Conservation (phyloP, 2,888 invertebrate species). For the Pollenia angustigena region DNA sequence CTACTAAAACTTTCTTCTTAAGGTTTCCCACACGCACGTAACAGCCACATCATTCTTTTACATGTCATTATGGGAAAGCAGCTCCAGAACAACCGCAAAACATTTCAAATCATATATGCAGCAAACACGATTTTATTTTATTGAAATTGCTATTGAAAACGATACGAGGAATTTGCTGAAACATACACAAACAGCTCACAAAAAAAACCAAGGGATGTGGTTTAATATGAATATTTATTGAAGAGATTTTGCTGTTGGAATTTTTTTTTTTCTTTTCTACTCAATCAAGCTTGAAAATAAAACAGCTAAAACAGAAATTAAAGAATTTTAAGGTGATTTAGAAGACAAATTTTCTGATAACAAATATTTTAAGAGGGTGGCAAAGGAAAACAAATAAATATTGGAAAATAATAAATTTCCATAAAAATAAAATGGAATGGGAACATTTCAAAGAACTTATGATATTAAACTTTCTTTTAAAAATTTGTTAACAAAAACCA, state of each 20-base stretch:
- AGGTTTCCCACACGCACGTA: slow-evolving; percentile 8
- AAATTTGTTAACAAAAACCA: too few relatives aligned
- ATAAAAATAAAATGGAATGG: not conserved
- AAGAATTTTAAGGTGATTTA: slow-evolving; percentile 8
- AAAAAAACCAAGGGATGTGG: not conserved
- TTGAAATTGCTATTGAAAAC: slow-evolving; percentile 8
- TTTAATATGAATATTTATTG: slow-evolving; percentile 33
- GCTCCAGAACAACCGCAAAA: slow-evolving; percentile 31
- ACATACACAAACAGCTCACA: not conserved
- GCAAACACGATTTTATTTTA: not conserved
- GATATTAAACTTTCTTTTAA: not conserved
- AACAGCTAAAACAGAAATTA: slow-evolving; percentile 10
- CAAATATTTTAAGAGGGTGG: not conserved
- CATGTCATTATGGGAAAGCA: not conserved
- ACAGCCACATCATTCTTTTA: not conserved
- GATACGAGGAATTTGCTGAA: slow-evolving; percentile 15
- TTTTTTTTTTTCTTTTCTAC: not conserved
- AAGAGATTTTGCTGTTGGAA: slow-evolving; percentile 1
- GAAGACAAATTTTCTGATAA: not conserved
- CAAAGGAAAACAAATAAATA: slow-evolving; percentile 5
- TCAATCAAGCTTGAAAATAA: slow-evolving; percentile 1
- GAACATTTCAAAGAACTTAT: not conserved
- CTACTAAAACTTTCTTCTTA: not conserved
- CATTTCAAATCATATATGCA: slow-evolving; percentile 28
- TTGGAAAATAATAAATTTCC: slow-evolving; percentile 4